Conservation (phyloP, 30 jellyfish, hydroid and myxozoan genomes). For the Cassiopea andromeda region DNA sequence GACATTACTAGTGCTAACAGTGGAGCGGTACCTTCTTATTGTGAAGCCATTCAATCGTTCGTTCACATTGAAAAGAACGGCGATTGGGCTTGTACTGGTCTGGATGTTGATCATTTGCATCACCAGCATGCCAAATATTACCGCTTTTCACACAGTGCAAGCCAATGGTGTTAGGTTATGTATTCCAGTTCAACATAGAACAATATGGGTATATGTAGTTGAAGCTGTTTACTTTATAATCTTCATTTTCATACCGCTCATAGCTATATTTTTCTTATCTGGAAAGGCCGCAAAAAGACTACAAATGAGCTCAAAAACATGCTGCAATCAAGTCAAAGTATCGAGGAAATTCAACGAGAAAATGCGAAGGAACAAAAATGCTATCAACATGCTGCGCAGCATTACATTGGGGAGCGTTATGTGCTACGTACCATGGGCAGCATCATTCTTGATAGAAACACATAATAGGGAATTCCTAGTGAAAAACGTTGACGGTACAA, state of each 20-base stretch:
- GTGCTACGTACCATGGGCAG: slow-evolving; percentile 68
- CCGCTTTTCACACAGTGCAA: background rate
- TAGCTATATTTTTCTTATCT: slow-evolving; percentile 12
- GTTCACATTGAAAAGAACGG: slow-evolving; percentile 22
- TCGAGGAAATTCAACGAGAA: slow-evolving; percentile 50
- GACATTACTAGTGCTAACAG: slow-evolving; percentile 42
- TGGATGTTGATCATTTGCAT: slow-evolving; percentile 17
- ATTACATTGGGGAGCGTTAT: slow-evolving; percentile 36
- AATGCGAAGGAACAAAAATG: slow-evolving; percentile 59
- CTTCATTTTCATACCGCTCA: slow-evolving; percentile 31
- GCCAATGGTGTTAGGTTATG: slow-evolving; percentile 2
- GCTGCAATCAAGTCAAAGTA: slow-evolving; percentile 16
- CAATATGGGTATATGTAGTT: background rate
- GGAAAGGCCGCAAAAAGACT: slow-evolving; percentile 24
- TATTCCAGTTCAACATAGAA: slow-evolving; percentile 9
- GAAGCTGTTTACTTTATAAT: slow-evolving; percentile 1
- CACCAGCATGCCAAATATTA: slow-evolving; percentile 1
- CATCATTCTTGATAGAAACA: background rate
- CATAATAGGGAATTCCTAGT: background rate
- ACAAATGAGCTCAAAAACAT: slow-evolving; percentile 17
- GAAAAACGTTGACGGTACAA: background rate
- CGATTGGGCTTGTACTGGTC: slow-evolving; percentile 1
- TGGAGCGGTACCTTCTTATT: slow-evolving; percentile 53
- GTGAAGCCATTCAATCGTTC: slow-evolving; percentile 58
- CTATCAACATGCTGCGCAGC: slow-evolving; percentile 55